Percentiles rank a stretch among this genome's conserved stretches.
phyloP scores from a whole-genome alignment of 2,797 vertebrate genomes.

The Hemibagrus guttatus region DNA sequence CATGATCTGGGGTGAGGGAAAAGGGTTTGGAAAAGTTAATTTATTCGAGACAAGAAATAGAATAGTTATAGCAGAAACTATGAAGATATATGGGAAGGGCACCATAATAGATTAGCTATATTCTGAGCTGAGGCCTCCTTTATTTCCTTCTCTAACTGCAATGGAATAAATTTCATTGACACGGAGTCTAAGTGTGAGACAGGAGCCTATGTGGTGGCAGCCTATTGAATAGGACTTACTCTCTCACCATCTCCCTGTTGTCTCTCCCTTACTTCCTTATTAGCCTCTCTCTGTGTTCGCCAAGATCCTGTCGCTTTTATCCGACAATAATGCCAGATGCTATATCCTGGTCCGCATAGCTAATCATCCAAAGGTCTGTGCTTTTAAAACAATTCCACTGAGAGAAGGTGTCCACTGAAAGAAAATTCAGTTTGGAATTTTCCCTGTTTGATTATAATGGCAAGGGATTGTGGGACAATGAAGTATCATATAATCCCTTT shows the following conservation, averaged over 20 bases:
- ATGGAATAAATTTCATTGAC: slow-evolving; percentile 26
- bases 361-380: slow-evolving; percentile 25
- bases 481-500: slow-evolving; percentile 2
- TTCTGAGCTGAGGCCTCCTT: slow-evolving; percentile 32
- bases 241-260: slow-evolving; percentile 32
- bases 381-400: slow-evolving; percentile 34
- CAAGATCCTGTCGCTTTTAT: slow-evolving; percentile 48
- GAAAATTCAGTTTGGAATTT: background rate
- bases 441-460: background rate
- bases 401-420: background rate
- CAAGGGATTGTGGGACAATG: background rate
- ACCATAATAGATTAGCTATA: slow-evolving; percentile 37
- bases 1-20: slow-evolving; percentile 2
- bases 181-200: background rate
- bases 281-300: slow-evolving; percentile 32
- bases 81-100: slow-evolving; percentile 58
- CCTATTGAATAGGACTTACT: slow-evolving; percentile 34
- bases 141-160: slow-evolving; percentile 46
- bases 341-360: slow-evolving; percentile 27
- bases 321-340: slow-evolving; percentile 8
- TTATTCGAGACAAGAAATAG: slow-evolving; percentile 70
- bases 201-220: slow-evolving; percentile 35
- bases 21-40: slow-evolving; percentile 67
- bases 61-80: slow-evolving; percentile 59
- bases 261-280: slow-evolving; percentile 38